Base-by-base conservation (phyloP, 2,113 vertebrate species). In the Trogon surrucura region DNA sequence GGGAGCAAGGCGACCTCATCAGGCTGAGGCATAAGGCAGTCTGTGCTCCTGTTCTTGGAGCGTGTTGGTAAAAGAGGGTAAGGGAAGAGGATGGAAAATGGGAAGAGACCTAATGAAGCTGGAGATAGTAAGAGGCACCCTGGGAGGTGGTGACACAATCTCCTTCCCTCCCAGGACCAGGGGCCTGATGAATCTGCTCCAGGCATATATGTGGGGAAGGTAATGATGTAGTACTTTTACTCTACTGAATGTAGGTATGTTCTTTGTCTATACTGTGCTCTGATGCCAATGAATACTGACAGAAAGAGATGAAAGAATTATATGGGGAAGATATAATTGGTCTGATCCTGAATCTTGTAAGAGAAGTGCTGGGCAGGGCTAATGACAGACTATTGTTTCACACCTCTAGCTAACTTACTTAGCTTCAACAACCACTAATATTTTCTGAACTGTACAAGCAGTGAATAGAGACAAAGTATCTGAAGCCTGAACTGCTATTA, bases 1-100 rank as follows among this genome's bases (percentile, higher is more conserved):
- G 32, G 26, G 44, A 64, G 53, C 61, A 73, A 44, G 16, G 30
- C 44, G 4, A 2, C 9, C 4, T 30, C 7, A 1, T 10, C 5
- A 79, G 16, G 15, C 7, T 1, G 0, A 56, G 34, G 9, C 9
- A 2, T 16, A 62, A 26, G 1, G 1, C 5, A n/a, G 3, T 13
- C 13, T 56, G 29, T 72, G 12, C 13, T 85, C 4, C 12, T 29
- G 9, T 66, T 58, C 30, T 65, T 56, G 0, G 9, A 30, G 20
- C 7, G 10, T 1, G 0, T 7, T 54, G 25, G 14, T 32, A 20
- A 64, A 61, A 69, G 5, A 18, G 61, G 38, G 16, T 3, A 10
- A 65, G 5, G 32, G 11, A 65, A 69, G 34, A 73, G 30, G 32
- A 50, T 27, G 19, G 41, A 77, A 81, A 79, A 54, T 3, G 10